These are phyloP conservation scores for Noctilio leporinus DNA, from an alignment of 2,113 vertebrate species.

Conservation along the genomic window DNA sequence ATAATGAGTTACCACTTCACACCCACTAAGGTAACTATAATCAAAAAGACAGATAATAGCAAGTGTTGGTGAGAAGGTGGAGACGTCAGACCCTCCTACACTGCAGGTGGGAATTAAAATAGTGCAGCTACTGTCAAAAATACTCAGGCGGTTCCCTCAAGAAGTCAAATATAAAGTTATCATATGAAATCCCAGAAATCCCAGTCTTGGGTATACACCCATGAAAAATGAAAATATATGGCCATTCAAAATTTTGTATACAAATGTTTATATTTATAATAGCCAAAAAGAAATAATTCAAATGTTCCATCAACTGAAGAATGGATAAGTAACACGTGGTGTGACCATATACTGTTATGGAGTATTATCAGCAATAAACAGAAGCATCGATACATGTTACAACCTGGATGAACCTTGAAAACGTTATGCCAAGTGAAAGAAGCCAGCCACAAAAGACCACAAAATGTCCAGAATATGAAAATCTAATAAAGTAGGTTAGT, in stretches of 20 bases:
- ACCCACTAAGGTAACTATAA: background rate
- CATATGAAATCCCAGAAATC: background rate
- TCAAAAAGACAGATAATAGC: background rate
- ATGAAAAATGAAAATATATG: background rate
- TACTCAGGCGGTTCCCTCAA: background rate
- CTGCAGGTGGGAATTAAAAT: background rate
- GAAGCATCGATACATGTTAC: background rate
- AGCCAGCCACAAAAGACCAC: background rate
- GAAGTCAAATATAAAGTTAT: background rate
- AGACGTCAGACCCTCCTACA: background rate
- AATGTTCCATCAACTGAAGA: background rate
- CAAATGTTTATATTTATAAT: background rate
- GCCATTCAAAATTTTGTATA: background rate
- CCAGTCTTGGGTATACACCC: background rate
- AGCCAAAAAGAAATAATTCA: background rate
- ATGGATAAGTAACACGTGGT: background rate
- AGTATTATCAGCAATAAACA: background rate
- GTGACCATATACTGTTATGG: background rate
- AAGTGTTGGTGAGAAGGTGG: background rate
- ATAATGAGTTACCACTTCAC: background rate
- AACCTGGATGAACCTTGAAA: background rate
- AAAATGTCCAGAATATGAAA: background rate
- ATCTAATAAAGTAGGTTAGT: background rate
- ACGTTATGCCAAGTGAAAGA: background rate
- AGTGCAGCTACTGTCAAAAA: background rate